These are phyloP conservation scores for Patella vulgata DNA, from an alignment of 1,140 invertebrate genomes.

Conservation along the genomic window DNA sequence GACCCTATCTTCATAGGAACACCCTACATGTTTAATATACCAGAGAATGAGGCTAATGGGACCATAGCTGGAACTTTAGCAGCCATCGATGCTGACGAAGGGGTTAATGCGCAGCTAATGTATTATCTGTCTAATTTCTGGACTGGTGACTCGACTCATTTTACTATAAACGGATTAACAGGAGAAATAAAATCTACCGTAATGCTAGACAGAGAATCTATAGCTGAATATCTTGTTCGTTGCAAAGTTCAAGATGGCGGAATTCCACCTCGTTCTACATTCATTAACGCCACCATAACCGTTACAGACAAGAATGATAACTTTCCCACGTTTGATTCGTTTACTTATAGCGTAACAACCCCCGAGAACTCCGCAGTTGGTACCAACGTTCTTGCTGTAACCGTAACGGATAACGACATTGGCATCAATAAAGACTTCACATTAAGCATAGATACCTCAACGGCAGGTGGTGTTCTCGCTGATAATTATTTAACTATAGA, in stretches of 20 bases:
- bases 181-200: constrained; percentile 36
- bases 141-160: constrained; percentile 23
- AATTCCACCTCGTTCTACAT: constrained; percentile 2
- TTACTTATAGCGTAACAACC: constrained; percentile 72
- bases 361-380: constrained; percentile 89
- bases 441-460: constrained; percentile 68
- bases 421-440: constrained; percentile 86
- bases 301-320: constrained; percentile 77
- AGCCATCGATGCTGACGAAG: constrained; percentile 45
- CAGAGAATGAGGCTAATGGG: constrained; percentile 35
- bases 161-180: constrained; percentile 23
- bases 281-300: constrained; percentile 42
- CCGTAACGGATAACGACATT: constrained; percentile 66
- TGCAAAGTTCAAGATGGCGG: constrained; percentile 29
- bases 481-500: constrained; percentile 69
- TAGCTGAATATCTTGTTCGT: constrained; percentile 20
- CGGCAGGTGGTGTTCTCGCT: constrained; percentile 38
- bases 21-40: constrained; percentile 29
- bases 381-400: constrained; percentile 82
- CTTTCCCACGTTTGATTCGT: constrained; percentile 62
- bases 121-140: constrained; percentile 37
- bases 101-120: constrained; percentile 32
- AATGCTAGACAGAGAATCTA: constrained; percentile 37
- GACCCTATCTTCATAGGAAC: constrained; percentile 26
- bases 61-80: constrained; percentile 22